These are phyloP conservation scores for Drosophila funebris DNA, from an alignment of 1,140 invertebrate genomes.

Conservation along the genomic window DNA sequence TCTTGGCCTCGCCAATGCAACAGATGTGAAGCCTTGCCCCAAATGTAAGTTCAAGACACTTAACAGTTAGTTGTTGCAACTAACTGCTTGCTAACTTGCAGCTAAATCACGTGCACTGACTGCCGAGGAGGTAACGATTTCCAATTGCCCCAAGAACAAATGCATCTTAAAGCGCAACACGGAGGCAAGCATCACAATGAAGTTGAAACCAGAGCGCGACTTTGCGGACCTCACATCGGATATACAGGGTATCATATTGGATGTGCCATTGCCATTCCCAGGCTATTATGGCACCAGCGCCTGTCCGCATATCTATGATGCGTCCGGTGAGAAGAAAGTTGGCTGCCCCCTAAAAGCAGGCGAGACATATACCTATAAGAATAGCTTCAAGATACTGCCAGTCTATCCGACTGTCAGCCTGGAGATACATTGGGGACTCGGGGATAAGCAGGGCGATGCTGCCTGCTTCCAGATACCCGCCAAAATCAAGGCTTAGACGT, in stretches of 20 bases:
- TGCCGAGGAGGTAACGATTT: slow-evolving; percentile 84
- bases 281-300: slow-evolving; percentile 89
- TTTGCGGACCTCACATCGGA: slow-evolving; percentile 84
- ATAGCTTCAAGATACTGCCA: slow-evolving; percentile 87
- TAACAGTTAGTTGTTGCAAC: neutral
- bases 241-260: slow-evolving; percentile 86
- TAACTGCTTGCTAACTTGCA: slow-evolving; percentile 29
- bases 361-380: slow-evolving; percentile 88
- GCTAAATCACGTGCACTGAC: slow-evolving; percentile 62
- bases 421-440: slow-evolving; percentile 87
- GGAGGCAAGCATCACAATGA: slow-evolving; percentile 85
- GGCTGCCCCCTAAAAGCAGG: slow-evolving; percentile 88
- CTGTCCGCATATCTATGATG: slow-evolving; percentile 87
- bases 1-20: slow-evolving; percentile 46
- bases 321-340: slow-evolving; percentile 85
- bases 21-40: slow-evolving; percentile 80
- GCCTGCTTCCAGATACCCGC: slow-evolving; percentile 88
- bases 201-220: slow-evolving; percentile 85
- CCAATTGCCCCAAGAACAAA: slow-evolving; percentile 86
- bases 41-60: slow-evolving; percentile 72
- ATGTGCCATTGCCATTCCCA: slow-evolving; percentile 88
- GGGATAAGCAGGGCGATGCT: slow-evolving; percentile 84
- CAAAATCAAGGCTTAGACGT: slow-evolving; percentile 84
- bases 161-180: slow-evolving; percentile 88
- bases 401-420: slow-evolving; percentile 89